Conservation (phyloP, 2,888 invertebrate species). For the Erebia palarica region DNA sequence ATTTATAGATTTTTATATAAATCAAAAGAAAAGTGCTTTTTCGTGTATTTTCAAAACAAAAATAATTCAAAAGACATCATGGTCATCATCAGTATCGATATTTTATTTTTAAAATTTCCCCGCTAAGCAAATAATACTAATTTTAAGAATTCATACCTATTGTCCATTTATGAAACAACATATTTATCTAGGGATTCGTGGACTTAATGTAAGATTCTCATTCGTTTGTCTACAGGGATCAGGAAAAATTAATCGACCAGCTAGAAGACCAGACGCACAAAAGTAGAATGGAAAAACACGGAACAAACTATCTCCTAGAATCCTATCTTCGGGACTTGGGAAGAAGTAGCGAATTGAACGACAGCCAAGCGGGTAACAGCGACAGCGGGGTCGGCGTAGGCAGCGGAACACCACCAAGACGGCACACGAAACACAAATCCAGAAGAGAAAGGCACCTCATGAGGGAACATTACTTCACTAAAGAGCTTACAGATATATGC, state of each 20-base stretch:
- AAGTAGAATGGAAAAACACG: conserved; percentile 87
- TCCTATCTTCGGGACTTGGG: conserved; percentile 85
- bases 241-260: conserved; percentile 89
- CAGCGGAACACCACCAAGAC: conserved; percentile 83
- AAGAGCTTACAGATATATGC: conserved; percentile 79
- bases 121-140: too few relatives aligned
- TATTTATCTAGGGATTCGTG: too few relatives aligned
- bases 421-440: conserved; percentile 79
- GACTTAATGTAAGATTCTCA: too few relatives aligned
- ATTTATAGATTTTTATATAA: too few relatives aligned
- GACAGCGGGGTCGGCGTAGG: conserved; percentile 87
- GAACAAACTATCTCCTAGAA: conserved; percentile 90
- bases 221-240: conserved; percentile 76
- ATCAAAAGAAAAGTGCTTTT: too few relatives aligned
- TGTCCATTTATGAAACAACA: too few relatives aligned
- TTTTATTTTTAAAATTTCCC: too few relatives aligned
- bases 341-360: conserved; percentile 71
- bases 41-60: too few relatives aligned
- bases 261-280: conserved; percentile 90
- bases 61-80: too few relatives aligned
- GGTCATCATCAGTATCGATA: too few relatives aligned
- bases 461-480: conserved; percentile 81
- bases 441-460: conserved; percentile 78
- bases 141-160: too few relatives aligned
- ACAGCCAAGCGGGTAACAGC: conserved; percentile 85